Evolutionary conservation across 2,113 vertebrate genomes (phyloP).

Genomic region (pig (Sus scrofa)): T2T-Sscrofa CM000826.6:133699501-133700000

Average conservation of each 20-base stretch:
- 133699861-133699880: slow-evolving; percentile 60
- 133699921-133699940: slow-evolving; percentile 8
- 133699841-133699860: background rate
- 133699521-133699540: slow-evolving; percentile 51
- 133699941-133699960: slow-evolving; percentile 65
- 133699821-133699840: slow-evolving; percentile 7
- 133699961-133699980: slow-evolving; percentile 62
- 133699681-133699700: slow-evolving; percentile 67
- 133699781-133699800: slow-evolving; percentile 47
- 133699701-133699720: slow-evolving; percentile 67
- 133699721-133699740: slow-evolving; percentile 65
- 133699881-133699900: background rate
- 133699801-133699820: slow-evolving; percentile 49
- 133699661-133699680: slow-evolving; percentile 54
- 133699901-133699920: slow-evolving; percentile 65
- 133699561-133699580: slow-evolving; percentile 62
- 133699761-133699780: slow-evolving; percentile 60
- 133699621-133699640: slow-evolving; percentile 53
- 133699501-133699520: slow-evolving; percentile 61
- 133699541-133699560: slow-evolving; percentile 43
- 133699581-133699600: slow-evolving; percentile 69
- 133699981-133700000: slow-evolving; percentile 39
- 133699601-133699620: slow-evolving; percentile 66
- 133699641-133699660: background rate
- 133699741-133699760: slow-evolving; percentile 37